Evolutionary conservation across 2,888 invertebrate species (phyloP).

Genomic region (Andrena praecox): DNA sequence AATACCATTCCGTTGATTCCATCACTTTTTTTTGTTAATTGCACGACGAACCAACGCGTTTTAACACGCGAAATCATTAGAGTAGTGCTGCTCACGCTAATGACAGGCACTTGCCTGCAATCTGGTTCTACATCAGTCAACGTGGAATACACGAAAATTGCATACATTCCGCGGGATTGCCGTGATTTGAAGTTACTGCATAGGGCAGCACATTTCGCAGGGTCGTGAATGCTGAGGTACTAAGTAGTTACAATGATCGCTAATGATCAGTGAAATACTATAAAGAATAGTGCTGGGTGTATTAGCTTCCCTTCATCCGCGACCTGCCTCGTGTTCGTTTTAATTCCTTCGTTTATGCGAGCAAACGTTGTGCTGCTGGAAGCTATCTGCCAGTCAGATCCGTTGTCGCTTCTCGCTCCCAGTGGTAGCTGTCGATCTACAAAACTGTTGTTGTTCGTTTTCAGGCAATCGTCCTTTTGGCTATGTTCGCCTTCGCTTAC

Average conservation of each 20-base stretch:
- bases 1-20: not conserved
- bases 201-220: not conserved
- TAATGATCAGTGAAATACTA: too few relatives aligned
- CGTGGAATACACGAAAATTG: not conserved
- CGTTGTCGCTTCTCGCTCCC: not conserved
- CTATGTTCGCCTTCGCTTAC: conserved; percentile 73
- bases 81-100: not conserved
- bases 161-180: not conserved
- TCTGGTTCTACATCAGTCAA: not conserved
- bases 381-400: not conserved
- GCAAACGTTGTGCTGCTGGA: not conserved
- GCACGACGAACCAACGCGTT: not conserved
- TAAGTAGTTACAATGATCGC: too few relatives aligned
- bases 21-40: not conserved
- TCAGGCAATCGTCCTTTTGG: conserved; percentile 77
- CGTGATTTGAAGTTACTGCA: not conserved
- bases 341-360: not conserved
- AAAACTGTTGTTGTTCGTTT: not conserved
- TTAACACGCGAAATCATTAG: not conserved
- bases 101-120: not conserved
- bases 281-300: too few relatives aligned
- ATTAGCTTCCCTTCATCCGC: too few relatives aligned
- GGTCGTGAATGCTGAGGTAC: not conserved
- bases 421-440: not conserved
- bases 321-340: not conserved